Percentiles rank a stretch among this genome's conserved stretches.
Conservation (phyloP, 2,113 vertebrate species). For the Paradisaea rubra region DNA sequence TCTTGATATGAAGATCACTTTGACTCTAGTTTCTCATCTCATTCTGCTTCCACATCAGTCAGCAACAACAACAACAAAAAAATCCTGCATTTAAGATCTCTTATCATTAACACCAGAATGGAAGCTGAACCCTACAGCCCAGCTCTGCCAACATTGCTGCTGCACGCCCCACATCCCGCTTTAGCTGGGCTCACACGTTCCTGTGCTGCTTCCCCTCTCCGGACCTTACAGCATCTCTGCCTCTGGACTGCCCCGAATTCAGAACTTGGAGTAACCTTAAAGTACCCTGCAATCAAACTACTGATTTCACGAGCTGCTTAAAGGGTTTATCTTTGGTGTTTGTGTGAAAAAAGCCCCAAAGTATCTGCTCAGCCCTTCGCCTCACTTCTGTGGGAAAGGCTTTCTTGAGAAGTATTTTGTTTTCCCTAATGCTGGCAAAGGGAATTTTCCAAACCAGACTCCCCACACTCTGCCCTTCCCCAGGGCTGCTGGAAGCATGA, state of each 20-base stretch:
- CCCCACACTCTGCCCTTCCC: neutral
- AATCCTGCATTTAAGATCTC: neutral
- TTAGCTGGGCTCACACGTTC: accelerated
- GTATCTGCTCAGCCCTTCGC: neutral
- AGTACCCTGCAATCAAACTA: neutral
- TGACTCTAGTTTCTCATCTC: neutral
- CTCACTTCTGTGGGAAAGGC: neutral
- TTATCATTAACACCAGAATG: accelerated
- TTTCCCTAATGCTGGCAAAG: neutral
- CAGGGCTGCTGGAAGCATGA: neutral
- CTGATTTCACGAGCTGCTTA: neutral
- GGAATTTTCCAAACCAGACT: neutral
- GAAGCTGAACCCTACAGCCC: neutral
- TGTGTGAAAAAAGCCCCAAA: neutral
- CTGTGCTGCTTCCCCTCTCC: accelerated
- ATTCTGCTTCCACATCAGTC: neutral
- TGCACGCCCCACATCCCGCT: accelerated
- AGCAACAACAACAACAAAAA: neutral
- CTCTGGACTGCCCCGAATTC: neutral
- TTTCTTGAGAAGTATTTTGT: neutral
- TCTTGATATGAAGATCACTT: neutral
- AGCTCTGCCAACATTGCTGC: accelerated
- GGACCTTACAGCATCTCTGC: neutral
- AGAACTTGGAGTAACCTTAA: neutral
- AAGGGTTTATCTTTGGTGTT: neutral